Conservation (phyloP, 23 tunicate genomes). For the Oikopleura vanhoeffeni region DNA sequence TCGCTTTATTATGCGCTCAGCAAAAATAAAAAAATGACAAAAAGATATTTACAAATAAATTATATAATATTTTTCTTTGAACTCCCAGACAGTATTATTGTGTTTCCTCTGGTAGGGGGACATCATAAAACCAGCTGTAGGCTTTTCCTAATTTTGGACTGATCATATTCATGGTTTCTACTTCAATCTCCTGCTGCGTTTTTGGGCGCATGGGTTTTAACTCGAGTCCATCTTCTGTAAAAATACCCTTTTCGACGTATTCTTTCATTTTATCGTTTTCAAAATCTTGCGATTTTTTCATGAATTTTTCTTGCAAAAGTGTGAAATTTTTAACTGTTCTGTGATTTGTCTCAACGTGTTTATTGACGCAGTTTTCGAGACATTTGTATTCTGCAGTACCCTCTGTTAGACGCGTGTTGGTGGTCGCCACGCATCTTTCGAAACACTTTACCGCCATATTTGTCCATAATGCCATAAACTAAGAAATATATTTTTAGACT, state of each 20-base stretch:
- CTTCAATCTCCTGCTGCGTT: not conserved
- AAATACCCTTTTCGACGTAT: conserved; percentile 1
- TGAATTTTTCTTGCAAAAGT: not conserved
- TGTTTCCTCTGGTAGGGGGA: not conserved
- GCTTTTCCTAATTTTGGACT: not conserved
- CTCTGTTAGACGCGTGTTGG: not conserved
- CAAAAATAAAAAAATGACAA: too few relatives aligned
- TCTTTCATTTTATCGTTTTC: not conserved
- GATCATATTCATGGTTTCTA: not conserved
- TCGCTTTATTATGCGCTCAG: too few relatives aligned
- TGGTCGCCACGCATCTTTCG: not conserved
- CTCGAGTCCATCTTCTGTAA: not conserved
- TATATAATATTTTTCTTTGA: too few relatives aligned
- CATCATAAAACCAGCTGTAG: not conserved
- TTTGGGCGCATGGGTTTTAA: not conserved
- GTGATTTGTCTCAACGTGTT: conserved; percentile 6
- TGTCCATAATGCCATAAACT: not conserved
- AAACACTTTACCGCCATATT: not conserved
- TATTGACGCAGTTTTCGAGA: not conserved
- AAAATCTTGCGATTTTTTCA: not conserved
- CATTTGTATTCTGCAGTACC: not conserved
- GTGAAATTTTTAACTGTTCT: not conserved
- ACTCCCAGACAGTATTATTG: not conserved
- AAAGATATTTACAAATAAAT: too few relatives aligned
- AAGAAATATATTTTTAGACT: not conserved